Percentiles rank a stretch among this genome's conserved stretches.
Conservation (phyloP, 2,888 invertebrate species). For the Leptinotarsa tumamoca region DNA sequence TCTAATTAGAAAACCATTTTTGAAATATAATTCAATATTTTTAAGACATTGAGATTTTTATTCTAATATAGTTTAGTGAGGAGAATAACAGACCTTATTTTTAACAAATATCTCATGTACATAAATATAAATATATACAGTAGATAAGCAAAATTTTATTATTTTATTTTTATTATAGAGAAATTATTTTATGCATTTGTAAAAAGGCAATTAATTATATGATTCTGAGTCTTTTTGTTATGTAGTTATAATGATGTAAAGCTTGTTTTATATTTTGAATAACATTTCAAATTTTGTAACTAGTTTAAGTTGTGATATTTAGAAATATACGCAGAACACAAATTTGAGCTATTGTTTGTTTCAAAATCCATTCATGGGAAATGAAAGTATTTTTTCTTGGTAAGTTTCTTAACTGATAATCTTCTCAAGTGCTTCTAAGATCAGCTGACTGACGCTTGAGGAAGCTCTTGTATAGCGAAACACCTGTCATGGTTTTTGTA, state of each 20-base stretch:
- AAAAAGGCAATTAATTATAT: constrained; percentile 9
- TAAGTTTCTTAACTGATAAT: neutral
- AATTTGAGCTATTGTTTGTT: neutral
- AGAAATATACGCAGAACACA: constrained; percentile 7
- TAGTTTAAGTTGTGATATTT: constrained; percentile 26
- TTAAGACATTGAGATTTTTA: constrained; percentile 7
- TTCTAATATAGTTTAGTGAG: neutral
- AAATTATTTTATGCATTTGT: constrained; percentile 21
- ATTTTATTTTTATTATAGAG: constrained; percentile 10
- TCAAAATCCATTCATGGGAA: neutral
- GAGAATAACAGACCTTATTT: neutral
- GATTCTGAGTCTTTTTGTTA: constrained; percentile 28
- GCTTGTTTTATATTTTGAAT: constrained; percentile 42
- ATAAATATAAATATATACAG: constrained; percentile 7
- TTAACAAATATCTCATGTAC: constrained; percentile 9
- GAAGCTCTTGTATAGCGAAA: too few relatives aligned
- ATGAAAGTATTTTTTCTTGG: too few relatives aligned
- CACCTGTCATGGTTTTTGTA: too few relatives aligned
- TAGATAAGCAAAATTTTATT: constrained; percentile 19
- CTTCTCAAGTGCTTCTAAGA: neutral
- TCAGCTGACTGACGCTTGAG: too few relatives aligned
- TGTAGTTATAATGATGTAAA: constrained; percentile 33
- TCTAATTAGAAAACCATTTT: neutral
- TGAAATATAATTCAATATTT: neutral
- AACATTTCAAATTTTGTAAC: constrained; percentile 36